Base-by-base conservation (phyloP, 2,888 invertebrate genomes). In the Taphrorychus bicolor region DNA sequence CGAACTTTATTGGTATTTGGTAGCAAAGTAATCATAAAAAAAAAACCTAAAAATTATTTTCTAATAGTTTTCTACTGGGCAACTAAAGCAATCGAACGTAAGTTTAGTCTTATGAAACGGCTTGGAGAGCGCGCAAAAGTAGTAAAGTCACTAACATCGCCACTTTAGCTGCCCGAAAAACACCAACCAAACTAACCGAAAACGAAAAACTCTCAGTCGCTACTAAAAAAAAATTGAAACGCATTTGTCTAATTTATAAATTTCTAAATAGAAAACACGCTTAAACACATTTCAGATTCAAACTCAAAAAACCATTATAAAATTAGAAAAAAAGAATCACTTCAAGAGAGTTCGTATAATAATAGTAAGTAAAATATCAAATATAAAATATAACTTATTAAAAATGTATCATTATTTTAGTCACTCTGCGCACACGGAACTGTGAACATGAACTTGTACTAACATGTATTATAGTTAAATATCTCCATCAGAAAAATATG, bases 1-100 rank as follows among this genome's bases (percentile, higher is more conserved):
- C 80, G 81, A 81, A 82, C 79, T 83, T 83, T 83, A 82, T 82
- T 83, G 82, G 82, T 83, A 83, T 84, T 84, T 84, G 84, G 84
- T 84, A 83, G 82, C 81, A 83, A 81, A 82, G 59, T 80, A 80
- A 79, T 79, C 23, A 41, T 57, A 59, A 21, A 59, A 59, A 59
- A 51, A 57, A 57, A 9, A 7, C 32, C 45, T 18, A 48, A 80
- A 79, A 77, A 77, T 79, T 74, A 79, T 79, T 79, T 77, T 78
- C 78, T 78, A 59, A 9, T 72, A 11, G 75, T 76, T 76, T 75
- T 73, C 75, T 76, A 74, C 73, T 74, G 76, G 73, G 58, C 73
- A 76, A 73, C 76, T 75, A 73, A 76, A 77, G 76, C 64, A 45
- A 45, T 70, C 66, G 66, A 72, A 71, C 74, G 61, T 71, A 11